Conservation (phyloP, 2,888 invertebrate genomes). For the Achlya flavicornis region DNA sequence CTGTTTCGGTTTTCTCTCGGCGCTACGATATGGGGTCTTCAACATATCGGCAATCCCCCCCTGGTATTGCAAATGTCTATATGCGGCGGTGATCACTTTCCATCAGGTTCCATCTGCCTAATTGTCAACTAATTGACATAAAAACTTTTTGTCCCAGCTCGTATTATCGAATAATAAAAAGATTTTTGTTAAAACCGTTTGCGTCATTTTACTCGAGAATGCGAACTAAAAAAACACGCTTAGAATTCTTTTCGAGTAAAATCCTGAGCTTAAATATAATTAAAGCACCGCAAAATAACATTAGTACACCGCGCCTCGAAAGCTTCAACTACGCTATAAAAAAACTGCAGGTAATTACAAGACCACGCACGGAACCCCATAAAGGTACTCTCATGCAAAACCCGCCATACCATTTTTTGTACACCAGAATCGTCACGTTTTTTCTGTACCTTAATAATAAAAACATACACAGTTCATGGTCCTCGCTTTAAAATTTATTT, state of each 20-base stretch:
- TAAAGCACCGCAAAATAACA: background rate
- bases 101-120: too few relatives aligned
- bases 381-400: slow-evolving; percentile 34
- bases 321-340: background rate
- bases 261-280: background rate
- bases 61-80: too few relatives aligned
- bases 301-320: background rate
- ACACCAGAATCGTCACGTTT: slow-evolving; percentile 49
- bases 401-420: slow-evolving; percentile 46
- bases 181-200: too few relatives aligned
- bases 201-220: too few relatives aligned
- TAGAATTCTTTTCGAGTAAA: background rate
- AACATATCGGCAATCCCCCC: too few relatives aligned
- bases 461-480: slow-evolving; percentile 60
- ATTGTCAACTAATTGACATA: too few relatives aligned
- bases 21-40: too few relatives aligned
- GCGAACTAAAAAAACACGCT: background rate
- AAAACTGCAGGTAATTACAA: slow-evolving; percentile 27
- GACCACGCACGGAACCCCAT: slow-evolving; percentile 42
- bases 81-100: too few relatives aligned
- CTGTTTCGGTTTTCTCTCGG: too few relatives aligned
- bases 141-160: too few relatives aligned
- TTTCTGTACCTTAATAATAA: slow-evolving; percentile 54
- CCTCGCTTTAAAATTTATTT: slow-evolving; percentile 59
- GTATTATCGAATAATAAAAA: too few relatives aligned